Base-by-base conservation (phyloP, 2,797 vertebrate genomes). In the Sciaenops ocellatus region DNA sequence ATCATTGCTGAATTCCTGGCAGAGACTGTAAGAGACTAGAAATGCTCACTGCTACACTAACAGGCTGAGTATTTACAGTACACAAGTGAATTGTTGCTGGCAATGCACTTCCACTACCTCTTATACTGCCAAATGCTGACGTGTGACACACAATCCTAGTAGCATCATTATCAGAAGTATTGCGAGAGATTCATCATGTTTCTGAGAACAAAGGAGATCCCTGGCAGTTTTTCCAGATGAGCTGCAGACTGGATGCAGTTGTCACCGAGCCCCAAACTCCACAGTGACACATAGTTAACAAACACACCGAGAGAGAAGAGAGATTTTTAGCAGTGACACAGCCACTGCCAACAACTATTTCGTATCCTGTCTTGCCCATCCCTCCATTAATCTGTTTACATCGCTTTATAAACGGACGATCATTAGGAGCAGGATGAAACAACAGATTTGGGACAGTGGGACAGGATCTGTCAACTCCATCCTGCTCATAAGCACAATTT, bases 341-440 rank as follows among this genome's bases (percentile, higher is more conserved):
- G 64, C 20, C 0, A 6, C 69, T 73, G 69, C 73, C 73, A 74
- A 41, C 60, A 67, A 61, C 67, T 56, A 81, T 72, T 78, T 76
- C 38, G 41, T 54, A 72, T 76, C 78, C 66, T 12, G 73, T 70
- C 80, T 70, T 16, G 3, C 15, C 47, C 55, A 71, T 79, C 70
- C 48, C 46, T 57, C 59, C 68, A 15, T 69, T 80, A 73, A 90
- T 87, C 76, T 78, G 73, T 87, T 90, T 86, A 78, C 26, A 6
- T 62, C 22, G 2, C 54, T 28, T 41, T 76, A 61, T 60, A 61
- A 85, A 83, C 11, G 26, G 69, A 72, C 42, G 12, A 64, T 80
- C 77, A 80, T 85, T 83, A 76, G 70, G 28, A 72, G 69, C 52
- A 41, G 69, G 69, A 85, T 67, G 63, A 82, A 86, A 79, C 61